A percentile compares a stretch with the other conserved stretches of the same genome.
These are phyloP conservation scores for Chanos chanos DNA, from an alignment of 2,797 vertebrate genomes.

Conservation along the genomic window DNA sequence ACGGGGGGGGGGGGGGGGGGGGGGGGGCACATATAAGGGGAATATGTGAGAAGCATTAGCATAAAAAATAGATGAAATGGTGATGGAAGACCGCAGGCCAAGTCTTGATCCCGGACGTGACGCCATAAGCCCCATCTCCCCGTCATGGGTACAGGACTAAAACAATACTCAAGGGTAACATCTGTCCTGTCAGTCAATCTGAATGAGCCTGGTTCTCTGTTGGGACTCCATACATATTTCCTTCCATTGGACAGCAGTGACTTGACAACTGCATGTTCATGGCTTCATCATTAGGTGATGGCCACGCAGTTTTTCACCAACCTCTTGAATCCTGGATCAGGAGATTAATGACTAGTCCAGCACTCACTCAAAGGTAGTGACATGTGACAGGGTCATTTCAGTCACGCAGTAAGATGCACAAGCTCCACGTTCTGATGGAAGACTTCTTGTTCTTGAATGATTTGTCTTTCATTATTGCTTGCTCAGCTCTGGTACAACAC, in stretches of 20 bases:
- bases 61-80: constrained; percentile 35
- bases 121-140: too few species aligned
- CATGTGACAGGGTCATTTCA: constrained; percentile 68
- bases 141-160: not conserved
- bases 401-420: constrained; percentile 49
- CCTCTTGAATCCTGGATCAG: constrained; percentile 9
- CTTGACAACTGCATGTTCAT: constrained; percentile 24
- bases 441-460: not conserved
- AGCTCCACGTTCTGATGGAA: not conserved
- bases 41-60: constrained; percentile 34
- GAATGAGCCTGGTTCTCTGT: constrained; percentile 57
- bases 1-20: too few species aligned
- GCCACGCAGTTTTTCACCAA: constrained; percentile 23
- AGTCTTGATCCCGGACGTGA: too few species aligned
- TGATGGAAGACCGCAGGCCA: constrained; percentile 3
- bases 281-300: constrained; percentile 16
- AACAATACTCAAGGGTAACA: constrained; percentile 53
- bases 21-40: constrained; percentile 18
- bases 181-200: constrained; percentile 43
- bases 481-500: too few species aligned
- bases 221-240: constrained; percentile 1
- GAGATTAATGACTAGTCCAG: constrained; percentile 68
- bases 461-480: too few species aligned
- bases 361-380: constrained; percentile 61
- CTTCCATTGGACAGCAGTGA: not conserved